Percentiles rank a stretch among this genome's conserved stretches.
Conservation (phyloP, 2,888 invertebrate species). For the Eupithecia abbreviata region DNA sequence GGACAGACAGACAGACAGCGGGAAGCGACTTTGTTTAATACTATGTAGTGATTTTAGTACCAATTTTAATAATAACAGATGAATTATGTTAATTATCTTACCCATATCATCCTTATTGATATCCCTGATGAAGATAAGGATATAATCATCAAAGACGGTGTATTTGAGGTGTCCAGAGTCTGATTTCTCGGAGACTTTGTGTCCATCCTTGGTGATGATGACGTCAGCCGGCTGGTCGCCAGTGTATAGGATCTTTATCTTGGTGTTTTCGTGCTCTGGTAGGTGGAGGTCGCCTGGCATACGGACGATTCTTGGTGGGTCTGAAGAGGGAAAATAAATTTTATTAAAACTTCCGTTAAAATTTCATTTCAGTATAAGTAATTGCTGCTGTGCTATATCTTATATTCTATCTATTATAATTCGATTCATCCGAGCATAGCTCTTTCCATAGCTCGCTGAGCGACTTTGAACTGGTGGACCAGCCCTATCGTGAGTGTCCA, state of each 20-base stretch:
- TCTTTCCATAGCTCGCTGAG: too few relatives aligned
- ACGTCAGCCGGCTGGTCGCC: slow-evolving; percentile 98
- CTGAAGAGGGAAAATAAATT: slow-evolving; percentile 62
- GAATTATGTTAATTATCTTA: slow-evolving; percentile 42
- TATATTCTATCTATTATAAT: too few relatives aligned
- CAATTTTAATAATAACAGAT: background rate
- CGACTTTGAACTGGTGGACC: too few relatives aligned
- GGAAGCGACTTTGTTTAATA: too few relatives aligned
- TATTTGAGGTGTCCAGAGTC: slow-evolving; percentile 87
- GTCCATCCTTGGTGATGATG: slow-evolving; percentile 92
- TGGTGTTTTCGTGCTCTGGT: slow-evolving; percentile 97
- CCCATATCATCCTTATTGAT: slow-evolving; percentile 95
- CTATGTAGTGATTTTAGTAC: too few relatives aligned
- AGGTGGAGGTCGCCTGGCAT: slow-evolving; percentile 95
- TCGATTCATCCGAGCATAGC: too few relatives aligned
- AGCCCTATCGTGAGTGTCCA: too few relatives aligned
- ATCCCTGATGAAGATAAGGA: slow-evolving; percentile 97
- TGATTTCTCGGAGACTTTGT: slow-evolving; percentile 84
- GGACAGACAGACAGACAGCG: too few relatives aligned
- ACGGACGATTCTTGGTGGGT: slow-evolving; percentile 95
- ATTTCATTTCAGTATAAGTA: too few relatives aligned
- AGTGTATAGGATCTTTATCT: slow-evolving; percentile 97
- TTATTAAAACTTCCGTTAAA: background rate
- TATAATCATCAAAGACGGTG: slow-evolving; percentile 98
- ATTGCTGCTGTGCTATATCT: too few relatives aligned